phyloP scores from a whole-genome alignment of 2,113 vertebrate genomes.

The Prionailurus bengalensis region DNA sequence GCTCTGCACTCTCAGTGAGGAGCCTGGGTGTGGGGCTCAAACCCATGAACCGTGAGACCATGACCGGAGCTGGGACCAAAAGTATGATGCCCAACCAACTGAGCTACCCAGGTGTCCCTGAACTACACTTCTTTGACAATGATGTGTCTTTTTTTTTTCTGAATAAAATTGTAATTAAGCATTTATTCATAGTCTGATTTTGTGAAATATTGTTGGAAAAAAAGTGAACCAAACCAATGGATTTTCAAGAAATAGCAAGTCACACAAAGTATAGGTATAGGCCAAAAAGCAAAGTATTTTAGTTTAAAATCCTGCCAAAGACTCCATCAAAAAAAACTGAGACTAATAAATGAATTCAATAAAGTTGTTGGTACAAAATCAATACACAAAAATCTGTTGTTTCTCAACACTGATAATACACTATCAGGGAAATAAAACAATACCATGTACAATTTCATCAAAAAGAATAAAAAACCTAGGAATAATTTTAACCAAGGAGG shows the following conservation, averaged over 20 bases:
- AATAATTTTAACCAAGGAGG: not conserved
- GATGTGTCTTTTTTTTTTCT: not conserved
- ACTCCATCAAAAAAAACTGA: not conserved
- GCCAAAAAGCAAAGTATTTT: not conserved
- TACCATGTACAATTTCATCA: not conserved
- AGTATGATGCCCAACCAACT: too few relatives aligned
- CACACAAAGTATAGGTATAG: not conserved
- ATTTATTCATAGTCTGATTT: constrained; percentile 18
- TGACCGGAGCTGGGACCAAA: too few relatives aligned
- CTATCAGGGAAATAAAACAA: not conserved
- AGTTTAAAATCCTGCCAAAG: not conserved
- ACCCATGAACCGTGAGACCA: too few relatives aligned
- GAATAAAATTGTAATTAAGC: not conserved
- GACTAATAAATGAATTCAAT: not conserved
- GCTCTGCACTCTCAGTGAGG: too few relatives aligned
- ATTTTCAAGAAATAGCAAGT: constrained; percentile 30
- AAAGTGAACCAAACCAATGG: not conserved
- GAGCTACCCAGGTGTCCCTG: too few relatives aligned
- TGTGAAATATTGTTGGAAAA: constrained; percentile 27
- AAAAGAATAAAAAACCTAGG: not conserved
- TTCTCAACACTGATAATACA: not conserved
- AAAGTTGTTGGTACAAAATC: not conserved
- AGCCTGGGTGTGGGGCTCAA: too few relatives aligned
- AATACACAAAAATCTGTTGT: not conserved
- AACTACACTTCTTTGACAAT: not conserved